These are phyloP conservation scores for Gastrophryne carolinensis DNA, from an alignment of 2,797 vertebrate genomes.

Conservation along the genomic window DNA sequence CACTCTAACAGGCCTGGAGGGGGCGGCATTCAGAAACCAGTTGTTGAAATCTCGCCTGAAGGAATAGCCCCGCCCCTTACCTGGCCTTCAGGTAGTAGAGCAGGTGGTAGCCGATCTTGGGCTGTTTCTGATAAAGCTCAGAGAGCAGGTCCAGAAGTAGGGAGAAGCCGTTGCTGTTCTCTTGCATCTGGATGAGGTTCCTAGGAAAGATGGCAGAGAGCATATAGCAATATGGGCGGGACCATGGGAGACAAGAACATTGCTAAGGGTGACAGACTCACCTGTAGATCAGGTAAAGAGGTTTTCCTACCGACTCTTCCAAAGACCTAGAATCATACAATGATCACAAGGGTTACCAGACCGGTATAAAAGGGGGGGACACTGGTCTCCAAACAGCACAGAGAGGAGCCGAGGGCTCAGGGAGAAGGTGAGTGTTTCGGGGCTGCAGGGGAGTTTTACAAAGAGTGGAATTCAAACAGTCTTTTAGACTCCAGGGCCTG, in stretches of 20 bases:
- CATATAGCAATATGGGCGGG: not conserved
- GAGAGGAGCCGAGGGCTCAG: no score
- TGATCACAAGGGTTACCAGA: no score
- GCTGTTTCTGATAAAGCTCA: constrained; percentile 95
- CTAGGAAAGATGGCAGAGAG: constrained; percentile 54
- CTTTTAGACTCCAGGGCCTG: no score
- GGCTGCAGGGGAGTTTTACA: no score
- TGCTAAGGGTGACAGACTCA: constrained; percentile 51
- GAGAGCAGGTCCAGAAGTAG: constrained; percentile 90
- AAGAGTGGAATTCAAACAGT: no score
- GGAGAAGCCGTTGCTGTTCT: constrained; percentile 92
- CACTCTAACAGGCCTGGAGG: no score
- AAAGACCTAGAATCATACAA: constrained; percentile 82
- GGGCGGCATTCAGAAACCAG: no score
- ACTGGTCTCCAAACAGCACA: no score
- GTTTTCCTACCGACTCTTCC: constrained; percentile 93
- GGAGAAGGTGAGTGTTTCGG: no score
- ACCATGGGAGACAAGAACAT: not conserved
- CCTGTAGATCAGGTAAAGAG: constrained; percentile 89
- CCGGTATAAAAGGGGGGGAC: no score
- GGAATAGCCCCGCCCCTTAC: no score
- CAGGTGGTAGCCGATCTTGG: constrained; percentile 95
- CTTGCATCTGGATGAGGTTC: constrained; percentile 96
- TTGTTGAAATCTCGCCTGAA: no score
- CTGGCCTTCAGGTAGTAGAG: constrained; percentile 90